Evolutionary conservation across 1,140 invertebrate genomes (phyloP), one percentile per base, ranked within the genome.

Genomic region (Tetragnatha versicolor): DNA sequence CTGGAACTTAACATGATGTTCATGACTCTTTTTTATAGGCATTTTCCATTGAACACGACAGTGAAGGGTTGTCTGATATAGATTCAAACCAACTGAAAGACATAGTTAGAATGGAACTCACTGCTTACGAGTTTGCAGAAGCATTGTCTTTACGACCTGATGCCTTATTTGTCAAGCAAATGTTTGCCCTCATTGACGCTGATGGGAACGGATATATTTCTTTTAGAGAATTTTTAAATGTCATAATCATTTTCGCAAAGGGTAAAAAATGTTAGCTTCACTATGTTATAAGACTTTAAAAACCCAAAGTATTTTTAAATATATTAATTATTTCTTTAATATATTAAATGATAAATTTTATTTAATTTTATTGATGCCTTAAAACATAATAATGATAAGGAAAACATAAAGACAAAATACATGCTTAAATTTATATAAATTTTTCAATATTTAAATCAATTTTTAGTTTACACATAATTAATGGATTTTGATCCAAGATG

Each of bases 181-280:
- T 91, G 88, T 91, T 91, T 82, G 81, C 85, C 27, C 81, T 91
- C n/a, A 87, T 91, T 39, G 90, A 91, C 82, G 87, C 88, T 33
- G 89, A 91, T 81, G 85, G 86, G 70, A 91, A 90, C 83, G 90
- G 90, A 17, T 91, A 89, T 83, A 89, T 91, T 69, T 90, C 89
- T 2, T 91, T 91, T 82, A 83, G 89, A 53, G 90, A 91, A 83
- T 91, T 91, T 82, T 83, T 91, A 20, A 88, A 90, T 83, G 88
- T 90, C 80, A 86, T 91, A 53, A 86, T 90, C 0, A 88, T 91
- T 73, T 90, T 91, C 84, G 86, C 89, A 0, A 89, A 91, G 84
- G 89, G 87, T 88, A 81, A 51, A n/a, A n/a, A n/a, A n/a, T n/a
- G n/a, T n/a, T n/a, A n/a, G n/a, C n/a, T n/a, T n/a, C n/a, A n/a